Conservation (phyloP, 1,140 invertebrate genomes). For the Archivesica marissinica region DNA sequence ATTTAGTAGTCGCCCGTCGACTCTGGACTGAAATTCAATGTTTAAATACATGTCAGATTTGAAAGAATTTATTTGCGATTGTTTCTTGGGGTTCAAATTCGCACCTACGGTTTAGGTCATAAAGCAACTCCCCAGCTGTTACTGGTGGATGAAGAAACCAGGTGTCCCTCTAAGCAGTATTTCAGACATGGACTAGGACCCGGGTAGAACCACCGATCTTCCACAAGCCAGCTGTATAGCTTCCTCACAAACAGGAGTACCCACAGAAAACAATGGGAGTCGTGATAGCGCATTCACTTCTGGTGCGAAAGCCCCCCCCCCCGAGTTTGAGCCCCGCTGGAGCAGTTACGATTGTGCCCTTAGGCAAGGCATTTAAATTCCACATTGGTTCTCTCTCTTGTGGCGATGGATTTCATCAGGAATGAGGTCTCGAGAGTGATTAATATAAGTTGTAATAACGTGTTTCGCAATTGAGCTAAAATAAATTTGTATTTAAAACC, state of each 20-base stretch:
- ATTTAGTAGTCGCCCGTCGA: slow-evolving; percentile 13
- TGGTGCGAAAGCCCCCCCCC: too few species aligned
- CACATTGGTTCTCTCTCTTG: too few species aligned
- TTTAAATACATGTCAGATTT: background rate
- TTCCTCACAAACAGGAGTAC: too few species aligned
- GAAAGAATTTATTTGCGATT: background rate
- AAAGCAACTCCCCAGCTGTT: background rate
- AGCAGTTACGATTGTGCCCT: too few species aligned
- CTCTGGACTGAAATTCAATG: slow-evolving; percentile 46
- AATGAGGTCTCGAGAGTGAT: too few species aligned
- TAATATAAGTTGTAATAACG: too few species aligned
- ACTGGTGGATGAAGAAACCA: background rate
- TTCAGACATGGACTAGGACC: background rate
- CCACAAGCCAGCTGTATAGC: background rate
- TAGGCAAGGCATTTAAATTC: too few species aligned
- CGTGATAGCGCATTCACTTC: too few species aligned
- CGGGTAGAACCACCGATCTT: background rate
- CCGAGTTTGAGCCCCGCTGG: too few species aligned
- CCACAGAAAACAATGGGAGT: background rate
- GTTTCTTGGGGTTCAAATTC: background rate
- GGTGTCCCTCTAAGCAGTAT: background rate
- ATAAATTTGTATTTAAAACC: too few species aligned
- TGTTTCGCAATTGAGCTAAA: too few species aligned
- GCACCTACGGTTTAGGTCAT: background rate
- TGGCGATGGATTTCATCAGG: too few species aligned